These are phyloP conservation scores for Ceratina australensis DNA, from an alignment of 1,140 invertebrate genomes.

Conservation along the genomic window DNA sequence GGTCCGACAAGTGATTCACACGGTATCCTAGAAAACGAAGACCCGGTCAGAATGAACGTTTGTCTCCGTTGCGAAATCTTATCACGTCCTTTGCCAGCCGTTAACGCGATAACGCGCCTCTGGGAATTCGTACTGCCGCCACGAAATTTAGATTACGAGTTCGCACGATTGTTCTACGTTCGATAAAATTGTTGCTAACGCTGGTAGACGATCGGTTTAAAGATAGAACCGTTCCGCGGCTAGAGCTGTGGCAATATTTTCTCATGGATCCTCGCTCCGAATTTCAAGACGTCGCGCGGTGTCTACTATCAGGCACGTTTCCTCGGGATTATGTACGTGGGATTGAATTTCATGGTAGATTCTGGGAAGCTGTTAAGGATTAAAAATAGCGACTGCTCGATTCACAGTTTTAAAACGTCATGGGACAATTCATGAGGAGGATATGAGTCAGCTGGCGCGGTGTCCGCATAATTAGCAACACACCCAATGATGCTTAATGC, in stretches of 20 bases:
- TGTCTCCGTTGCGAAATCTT: conserved; percentile 9
- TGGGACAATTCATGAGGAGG: conserved; percentile 26
- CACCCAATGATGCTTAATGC: conserved; percentile 1
- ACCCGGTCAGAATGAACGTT: conserved; percentile 3
- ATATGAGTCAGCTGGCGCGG: conserved; percentile 37
- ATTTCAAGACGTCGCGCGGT: background rate
- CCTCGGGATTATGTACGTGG: background rate
- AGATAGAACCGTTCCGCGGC: background rate
- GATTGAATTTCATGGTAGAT: background rate
- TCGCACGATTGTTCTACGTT: background rate
- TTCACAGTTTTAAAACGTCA: conserved; percentile 15
- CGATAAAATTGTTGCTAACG: background rate
- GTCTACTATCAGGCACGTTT: background rate
- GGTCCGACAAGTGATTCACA: conserved; percentile 45
- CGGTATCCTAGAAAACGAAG: conserved; percentile 47
- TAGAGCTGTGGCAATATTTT: background rate
- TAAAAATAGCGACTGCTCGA: conserved; percentile 1
- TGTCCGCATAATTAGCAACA: conserved; percentile 25
- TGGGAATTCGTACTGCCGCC: background rate
- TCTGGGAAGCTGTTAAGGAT: background rate
- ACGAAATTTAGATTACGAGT: background rate
- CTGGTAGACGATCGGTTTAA: background rate
- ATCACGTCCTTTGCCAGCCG: background rate
- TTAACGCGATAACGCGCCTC: background rate
- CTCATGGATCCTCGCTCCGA: background rate